Evolutionary conservation across 92 coral and sea anemone species (phyloP), one percentile per base, ranked within the genome.

Genomic region (Heteractis magnifica): DNA sequence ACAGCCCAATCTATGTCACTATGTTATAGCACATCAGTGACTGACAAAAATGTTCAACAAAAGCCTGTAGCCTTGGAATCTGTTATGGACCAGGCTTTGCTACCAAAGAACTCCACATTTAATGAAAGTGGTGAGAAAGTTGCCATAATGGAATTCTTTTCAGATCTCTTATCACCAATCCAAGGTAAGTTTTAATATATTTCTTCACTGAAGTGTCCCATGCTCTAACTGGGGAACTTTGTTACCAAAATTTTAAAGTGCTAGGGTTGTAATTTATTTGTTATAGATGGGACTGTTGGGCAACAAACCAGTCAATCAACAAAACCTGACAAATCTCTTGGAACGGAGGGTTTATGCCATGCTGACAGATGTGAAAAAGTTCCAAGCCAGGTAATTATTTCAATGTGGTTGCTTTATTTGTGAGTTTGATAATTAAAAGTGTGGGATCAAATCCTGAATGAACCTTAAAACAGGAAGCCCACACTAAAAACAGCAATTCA

Each of bases 1-100:
- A 84, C 82, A 59, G 81, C 76, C 65, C 62, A 62, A 51, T 84
- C 87, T 1, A 84, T 84, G 87, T 84, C 81, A 58, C 51, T 84
- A 9, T 75, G 81, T 56, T 1, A 19, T 75, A 75, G 79, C 7
- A 75, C 55, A 19, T 15, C 21, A 49, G 62, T 62, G 8, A 76
- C 49, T 41, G 56, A 59, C 4, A 12, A 34, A 49, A 74, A 51
- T 74, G 15, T 60, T 71, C 81, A 60, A 44, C 80, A 9, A 18
- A 34, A 76, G n/a, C 56, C 21, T n/a, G 86, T 12, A 10, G 41
- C 56, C 13, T 21, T 14, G 19, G 49, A 65, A 49, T 8, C 56
- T 49, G 20, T 59, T 48, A 60, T 14, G 12, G 77, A 84, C 4
- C 0, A 1, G 10, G 41, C 34, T 16, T 41, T 76, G 65, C 71